Percentiles rank a stretch among this genome's conserved stretches.
Evolutionary conservation across 92 coral and sea anemone genomes (phyloP).

Genomic region (Metridium senile): DNA sequence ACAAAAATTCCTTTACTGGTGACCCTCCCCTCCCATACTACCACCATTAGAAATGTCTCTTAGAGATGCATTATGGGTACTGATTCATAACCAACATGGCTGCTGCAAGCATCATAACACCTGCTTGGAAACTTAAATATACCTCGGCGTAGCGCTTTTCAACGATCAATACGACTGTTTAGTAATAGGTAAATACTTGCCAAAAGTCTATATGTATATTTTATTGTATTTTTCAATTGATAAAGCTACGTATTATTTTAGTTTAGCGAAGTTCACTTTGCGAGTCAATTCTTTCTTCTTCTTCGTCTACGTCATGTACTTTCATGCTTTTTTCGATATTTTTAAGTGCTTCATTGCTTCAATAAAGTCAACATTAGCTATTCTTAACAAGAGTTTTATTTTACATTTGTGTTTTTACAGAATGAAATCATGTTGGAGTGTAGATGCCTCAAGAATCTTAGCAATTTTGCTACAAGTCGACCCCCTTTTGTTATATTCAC

Average conservation of each 20-base stretch:
- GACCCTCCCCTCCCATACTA: neutral
- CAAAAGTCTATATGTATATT: neutral
- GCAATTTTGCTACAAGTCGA: conserved; percentile 81
- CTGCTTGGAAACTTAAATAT: conserved; percentile 4
- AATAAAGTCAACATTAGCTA: too few relatives aligned
- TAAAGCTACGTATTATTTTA: too few relatives aligned
- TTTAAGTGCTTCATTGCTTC: too few relatives aligned
- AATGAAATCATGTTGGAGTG: conserved; percentile 65
- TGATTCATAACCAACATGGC: conserved; percentile 20
- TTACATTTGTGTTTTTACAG: neutral
- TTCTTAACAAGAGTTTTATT: neutral
- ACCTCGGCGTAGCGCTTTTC: neutral
- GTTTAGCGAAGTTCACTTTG: too few relatives aligned
- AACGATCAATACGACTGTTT: neutral
- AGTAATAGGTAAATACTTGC: neutral
- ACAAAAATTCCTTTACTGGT: too few relatives aligned
- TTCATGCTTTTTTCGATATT: too few relatives aligned
- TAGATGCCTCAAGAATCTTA: conserved; percentile 75
- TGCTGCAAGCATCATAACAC: conserved; percentile 9
- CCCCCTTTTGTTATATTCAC: conserved; percentile 94
- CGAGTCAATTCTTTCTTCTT: too few relatives aligned
- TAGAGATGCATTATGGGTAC: conserved; percentile 8
- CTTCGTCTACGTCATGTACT: too few relatives aligned
- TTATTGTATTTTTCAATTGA: neutral
- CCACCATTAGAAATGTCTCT: neutral